A percentile compares a stretch with the other conserved stretches of the same genome.
phyloP scores from a whole-genome alignment of 2,113 vertebrate genomes.

The Sinocyclocheilus anophthalmus region DNA sequence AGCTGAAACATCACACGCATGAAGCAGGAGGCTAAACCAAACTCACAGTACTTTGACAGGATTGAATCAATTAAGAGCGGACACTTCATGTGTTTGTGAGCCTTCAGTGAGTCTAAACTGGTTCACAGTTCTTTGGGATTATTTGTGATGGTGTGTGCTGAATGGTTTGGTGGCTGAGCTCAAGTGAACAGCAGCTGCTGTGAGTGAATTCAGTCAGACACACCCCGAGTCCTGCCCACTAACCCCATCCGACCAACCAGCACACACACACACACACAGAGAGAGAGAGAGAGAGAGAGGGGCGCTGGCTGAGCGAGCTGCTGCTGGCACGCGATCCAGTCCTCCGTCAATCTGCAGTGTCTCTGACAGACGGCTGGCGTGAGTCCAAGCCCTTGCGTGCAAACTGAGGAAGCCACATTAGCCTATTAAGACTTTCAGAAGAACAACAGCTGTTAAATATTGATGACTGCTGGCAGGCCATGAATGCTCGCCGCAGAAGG shows the following conservation, averaged over 20 bases:
- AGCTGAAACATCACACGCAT: no score
- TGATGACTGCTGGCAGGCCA: constrained; percentile 90
- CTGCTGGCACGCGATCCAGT: constrained; percentile 61
- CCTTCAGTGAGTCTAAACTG: background rate
- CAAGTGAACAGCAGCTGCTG: background rate
- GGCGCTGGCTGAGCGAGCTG: constrained; percentile 81
- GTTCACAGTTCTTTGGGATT: background rate
- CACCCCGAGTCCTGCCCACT: background rate
- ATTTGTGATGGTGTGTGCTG: background rate
- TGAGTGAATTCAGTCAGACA: background rate
- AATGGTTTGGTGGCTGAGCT: background rate
- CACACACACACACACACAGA: constrained; percentile 63
- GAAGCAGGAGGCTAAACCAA: no score
- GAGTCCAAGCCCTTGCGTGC: constrained; percentile 89
- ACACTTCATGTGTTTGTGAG: background rate
- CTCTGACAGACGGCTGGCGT: constrained; percentile 85
- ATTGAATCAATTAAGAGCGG: background rate
- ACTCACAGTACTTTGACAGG: background rate
- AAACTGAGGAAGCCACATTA: constrained; percentile 85
- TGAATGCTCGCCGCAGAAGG: constrained; percentile 84
- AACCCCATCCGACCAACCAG: constrained; percentile 16
- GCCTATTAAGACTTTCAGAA: constrained; percentile 94
- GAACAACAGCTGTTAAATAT: constrained; percentile 99
- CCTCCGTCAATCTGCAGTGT: constrained; percentile 67
- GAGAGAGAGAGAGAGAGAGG: constrained; percentile 52